Base-by-base conservation (phyloP, 2,888 invertebrate genomes). In the Slavum lentiscoides region DNA sequence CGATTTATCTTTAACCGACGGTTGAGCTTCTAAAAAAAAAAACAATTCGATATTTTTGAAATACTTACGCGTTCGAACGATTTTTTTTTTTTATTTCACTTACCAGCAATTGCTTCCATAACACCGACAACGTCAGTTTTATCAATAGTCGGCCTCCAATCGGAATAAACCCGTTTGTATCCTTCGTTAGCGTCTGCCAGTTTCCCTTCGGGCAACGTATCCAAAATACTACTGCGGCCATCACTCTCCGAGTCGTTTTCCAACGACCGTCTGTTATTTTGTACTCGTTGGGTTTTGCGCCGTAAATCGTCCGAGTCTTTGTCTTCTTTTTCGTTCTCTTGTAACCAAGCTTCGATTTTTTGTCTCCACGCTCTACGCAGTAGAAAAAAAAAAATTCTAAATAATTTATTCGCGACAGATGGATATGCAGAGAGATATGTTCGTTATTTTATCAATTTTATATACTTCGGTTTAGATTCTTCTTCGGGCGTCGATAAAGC, bases 211-310 rank as follows among this genome's bases (percentile, higher is more conserved):
- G 92, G 91, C 85, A 93, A 87, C 39, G 93, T 91, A 86, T 92
- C 94, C 86, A 93, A 88, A 84, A 90, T 89, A 76, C 86, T 86
- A 84, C 89, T 89, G 87, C 93, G 91, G 84, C 92, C 89, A 89
- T 93, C 94, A 88, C 92, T 93, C 90, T 94, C 94, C 92, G 94
- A 92, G 88, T 94, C 94, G 89, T 91, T 91, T 90, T 94, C 94
- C 87, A 93, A 90, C 87, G 93, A 93, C 85, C 93, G 89, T 87
- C 94, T 88, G 87, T 92, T 92, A 83, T 89, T 90, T 84, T 92
- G 90, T 86, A 91, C 88, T 83, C 92, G 89, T 84, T 91, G 89
- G 77, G 90, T 88, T 85, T 90, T 89, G 85, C 90, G 89, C 84
- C 90, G 90, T 84, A 91, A 90, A 83, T 91, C 88, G 84, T 92